Percentiles rank a stretch among this genome's conserved stretches.
Evolutionary conservation across 2,888 invertebrate species (phyloP).

Genomic region (Aphodius sticticus): DNA sequence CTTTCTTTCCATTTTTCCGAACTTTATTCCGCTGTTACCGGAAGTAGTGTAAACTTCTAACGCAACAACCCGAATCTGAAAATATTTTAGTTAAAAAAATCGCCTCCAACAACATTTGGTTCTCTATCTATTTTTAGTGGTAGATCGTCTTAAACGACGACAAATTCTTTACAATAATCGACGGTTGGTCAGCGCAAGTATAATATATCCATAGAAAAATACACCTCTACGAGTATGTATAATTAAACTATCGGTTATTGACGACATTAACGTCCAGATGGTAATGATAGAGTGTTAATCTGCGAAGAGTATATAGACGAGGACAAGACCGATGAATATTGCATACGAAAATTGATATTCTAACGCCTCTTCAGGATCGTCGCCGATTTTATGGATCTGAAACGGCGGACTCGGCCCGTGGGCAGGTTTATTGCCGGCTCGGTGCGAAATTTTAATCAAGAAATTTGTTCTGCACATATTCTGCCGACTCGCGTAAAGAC

Average conservation of each 20-base stretch:
- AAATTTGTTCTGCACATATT: constrained; percentile 4
- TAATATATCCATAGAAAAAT: no score
- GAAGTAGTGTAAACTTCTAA: no score
- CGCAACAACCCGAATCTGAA: no score
- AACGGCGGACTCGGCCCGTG: background rate
- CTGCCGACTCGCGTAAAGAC: background rate
- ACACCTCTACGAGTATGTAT: background rate
- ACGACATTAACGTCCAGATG: background rate
- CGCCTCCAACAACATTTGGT: no score
- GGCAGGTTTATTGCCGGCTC: background rate
- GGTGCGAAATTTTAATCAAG: background rate
- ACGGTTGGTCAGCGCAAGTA: no score
- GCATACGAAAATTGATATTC: background rate
- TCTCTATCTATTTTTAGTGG: no score
- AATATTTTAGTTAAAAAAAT: no score
- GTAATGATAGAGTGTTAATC: background rate
- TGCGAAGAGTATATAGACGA: background rate
- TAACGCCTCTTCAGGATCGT: background rate
- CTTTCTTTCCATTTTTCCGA: no score
- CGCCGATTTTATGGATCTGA: background rate
- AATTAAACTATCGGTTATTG: background rate
- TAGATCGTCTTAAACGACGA: no score
- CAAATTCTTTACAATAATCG: no score
- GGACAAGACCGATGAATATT: background rate
- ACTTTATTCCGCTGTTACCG: no score